phyloP scores from a whole-genome alignment of 2,113 vertebrate genomes.

The Microcebus tavaratra region DNA sequence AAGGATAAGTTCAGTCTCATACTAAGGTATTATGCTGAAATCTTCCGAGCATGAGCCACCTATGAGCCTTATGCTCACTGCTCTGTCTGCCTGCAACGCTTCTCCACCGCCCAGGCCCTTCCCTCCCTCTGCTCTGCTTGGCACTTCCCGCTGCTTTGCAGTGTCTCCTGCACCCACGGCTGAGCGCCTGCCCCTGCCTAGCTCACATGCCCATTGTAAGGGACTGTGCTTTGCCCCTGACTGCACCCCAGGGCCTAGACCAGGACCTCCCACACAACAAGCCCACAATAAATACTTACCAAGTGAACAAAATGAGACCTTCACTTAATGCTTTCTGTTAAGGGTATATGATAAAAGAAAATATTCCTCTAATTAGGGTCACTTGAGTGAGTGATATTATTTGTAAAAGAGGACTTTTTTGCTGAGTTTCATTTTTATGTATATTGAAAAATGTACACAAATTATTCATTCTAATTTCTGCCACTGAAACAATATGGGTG shows the following conservation, averaged over 20 bases:
- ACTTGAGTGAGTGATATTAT: neutral
- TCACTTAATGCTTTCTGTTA: neutral
- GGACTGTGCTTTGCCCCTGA: neutral
- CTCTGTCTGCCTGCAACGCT: fast-evolving
- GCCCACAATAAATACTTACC: neutral
- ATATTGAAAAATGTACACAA: neutral
- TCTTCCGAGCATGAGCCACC: fast-evolving
- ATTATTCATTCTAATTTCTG: neutral
- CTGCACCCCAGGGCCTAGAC: too few species aligned
- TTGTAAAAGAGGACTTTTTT: neutral
- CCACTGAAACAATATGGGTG: neutral
- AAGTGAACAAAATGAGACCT: neutral
- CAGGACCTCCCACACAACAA: neutral
- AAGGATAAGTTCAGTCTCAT: neutral
- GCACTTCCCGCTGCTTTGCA: fast-evolving
- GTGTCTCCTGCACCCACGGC: fast-evolving
- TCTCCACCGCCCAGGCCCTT: too few species aligned
- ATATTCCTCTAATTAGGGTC: neutral
- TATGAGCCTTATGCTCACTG: fast-evolving
- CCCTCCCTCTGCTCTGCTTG: neutral
- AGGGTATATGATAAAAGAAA: neutral
- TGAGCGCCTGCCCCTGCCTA: neutral
- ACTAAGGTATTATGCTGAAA: neutral
- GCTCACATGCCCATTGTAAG: neutral
- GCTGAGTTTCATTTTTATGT: neutral